Evolutionary conservation across 2,113 vertebrate genomes (phyloP).

Genomic region (Thalassarche chlororhynchos): DNA sequence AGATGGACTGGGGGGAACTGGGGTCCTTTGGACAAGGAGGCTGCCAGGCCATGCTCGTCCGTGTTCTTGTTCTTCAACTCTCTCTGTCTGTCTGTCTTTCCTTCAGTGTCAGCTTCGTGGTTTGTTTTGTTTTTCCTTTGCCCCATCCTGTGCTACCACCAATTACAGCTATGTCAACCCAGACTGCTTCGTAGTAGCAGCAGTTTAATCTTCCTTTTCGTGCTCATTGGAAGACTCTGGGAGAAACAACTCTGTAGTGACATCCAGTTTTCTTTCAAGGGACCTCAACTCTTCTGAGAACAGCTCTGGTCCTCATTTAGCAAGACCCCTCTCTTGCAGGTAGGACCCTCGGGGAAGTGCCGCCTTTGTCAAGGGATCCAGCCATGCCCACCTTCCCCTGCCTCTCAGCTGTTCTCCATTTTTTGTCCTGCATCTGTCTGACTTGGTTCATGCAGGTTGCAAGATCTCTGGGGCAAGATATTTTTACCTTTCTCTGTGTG

Average conservation of each 20-base stretch:
- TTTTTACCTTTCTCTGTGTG: not conserved
- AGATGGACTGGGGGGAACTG: not conserved
- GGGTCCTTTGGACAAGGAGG: not conserved
- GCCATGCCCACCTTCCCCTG: not conserved
- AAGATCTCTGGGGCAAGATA: not conserved
- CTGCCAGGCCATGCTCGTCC: not conserved
- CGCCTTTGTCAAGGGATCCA: not conserved
- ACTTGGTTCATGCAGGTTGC: not conserved
- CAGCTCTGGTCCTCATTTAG: not conserved
- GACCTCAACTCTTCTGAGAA: not conserved
- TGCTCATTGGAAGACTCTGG: not conserved
- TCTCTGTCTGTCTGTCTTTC: not conserved
- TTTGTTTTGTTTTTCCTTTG: constrained; percentile 8
- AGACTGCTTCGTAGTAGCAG: not conserved
- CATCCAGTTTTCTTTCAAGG: not conserved
- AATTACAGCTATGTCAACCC: not conserved
- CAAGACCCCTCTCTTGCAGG: not conserved
- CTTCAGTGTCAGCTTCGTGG: not conserved
- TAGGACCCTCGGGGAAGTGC: not conserved
- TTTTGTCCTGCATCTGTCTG: not conserved
- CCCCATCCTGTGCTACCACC: not conserved
- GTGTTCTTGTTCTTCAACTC: not conserved
- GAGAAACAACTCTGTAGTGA: not conserved
- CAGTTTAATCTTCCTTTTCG: not conserved
- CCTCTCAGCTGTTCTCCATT: not conserved